Conservation (phyloP, 2,888 invertebrate species). For the Tillus elongatus region DNA sequence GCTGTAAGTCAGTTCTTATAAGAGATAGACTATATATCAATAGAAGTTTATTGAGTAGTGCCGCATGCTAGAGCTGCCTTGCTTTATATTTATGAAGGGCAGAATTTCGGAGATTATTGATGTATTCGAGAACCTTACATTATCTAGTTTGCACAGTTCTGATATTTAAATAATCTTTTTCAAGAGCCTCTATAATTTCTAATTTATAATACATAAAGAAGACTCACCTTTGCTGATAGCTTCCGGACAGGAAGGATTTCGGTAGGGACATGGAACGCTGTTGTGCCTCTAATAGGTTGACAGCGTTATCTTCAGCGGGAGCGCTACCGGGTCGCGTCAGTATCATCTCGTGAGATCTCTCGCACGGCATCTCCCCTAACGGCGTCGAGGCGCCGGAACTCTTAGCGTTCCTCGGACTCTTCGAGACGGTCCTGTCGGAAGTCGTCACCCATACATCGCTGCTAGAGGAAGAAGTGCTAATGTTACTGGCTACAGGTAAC, state of each 20-base stretch:
- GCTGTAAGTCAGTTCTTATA: too few relatives aligned
- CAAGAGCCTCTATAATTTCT: background rate
- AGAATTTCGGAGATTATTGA: too few relatives aligned
- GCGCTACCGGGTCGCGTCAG: slow-evolving; percentile 48
- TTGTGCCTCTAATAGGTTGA: slow-evolving; percentile 33
- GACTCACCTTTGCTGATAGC: slow-evolving; percentile 28
- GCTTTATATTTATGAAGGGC: too few relatives aligned
- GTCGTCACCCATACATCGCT: slow-evolving; percentile 49
- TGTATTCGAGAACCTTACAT: too few relatives aligned
- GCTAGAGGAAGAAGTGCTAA: slow-evolving; percentile 43
- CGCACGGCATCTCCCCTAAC: slow-evolving; percentile 37
- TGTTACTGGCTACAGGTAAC: slow-evolving; percentile 27
- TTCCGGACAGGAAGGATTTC: slow-evolving; percentile 45
- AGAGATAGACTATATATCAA: too few relatives aligned
- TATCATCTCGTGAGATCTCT: slow-evolving; percentile 37
- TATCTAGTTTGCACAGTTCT: too few relatives aligned
- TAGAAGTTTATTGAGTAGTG: too few relatives aligned
- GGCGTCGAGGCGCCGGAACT: slow-evolving; percentile 47
- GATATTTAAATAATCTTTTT: too few relatives aligned
- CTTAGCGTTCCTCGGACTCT: slow-evolving; percentile 43
- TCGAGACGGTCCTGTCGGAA: slow-evolving; percentile 44
- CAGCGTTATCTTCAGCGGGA: slow-evolving; percentile 38
- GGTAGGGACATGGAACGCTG: slow-evolving; percentile 48
- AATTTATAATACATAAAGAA: slow-evolving; percentile 4
- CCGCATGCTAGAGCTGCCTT: too few relatives aligned